These are phyloP conservation scores for Saccostrea cuccullata DNA, from an alignment of 1,140 invertebrate species.

Conservation along the genomic window DNA sequence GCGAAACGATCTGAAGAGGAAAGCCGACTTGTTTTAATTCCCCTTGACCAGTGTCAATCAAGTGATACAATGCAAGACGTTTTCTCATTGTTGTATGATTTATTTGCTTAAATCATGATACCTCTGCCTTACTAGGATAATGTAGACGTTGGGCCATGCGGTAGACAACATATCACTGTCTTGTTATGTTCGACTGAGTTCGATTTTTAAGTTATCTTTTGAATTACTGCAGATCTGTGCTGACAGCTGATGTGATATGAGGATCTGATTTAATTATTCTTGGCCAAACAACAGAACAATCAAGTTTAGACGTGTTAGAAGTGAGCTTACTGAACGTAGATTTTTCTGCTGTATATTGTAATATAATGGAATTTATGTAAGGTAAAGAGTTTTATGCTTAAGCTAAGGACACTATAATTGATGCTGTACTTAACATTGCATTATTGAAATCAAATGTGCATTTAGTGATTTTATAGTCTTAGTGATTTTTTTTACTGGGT, in stretches of 20 bases:
- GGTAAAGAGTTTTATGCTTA: background rate
- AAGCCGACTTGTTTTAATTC: constrained; percentile 86
- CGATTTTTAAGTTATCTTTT: background rate
- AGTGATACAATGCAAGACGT: background rate
- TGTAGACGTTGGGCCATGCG: background rate
- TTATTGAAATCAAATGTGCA: background rate
- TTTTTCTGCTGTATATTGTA: background rate
- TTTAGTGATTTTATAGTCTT: background rate
- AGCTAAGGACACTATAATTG: background rate
- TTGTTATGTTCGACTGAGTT: background rate
- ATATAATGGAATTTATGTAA: background rate
- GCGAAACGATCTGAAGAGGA: constrained; percentile 95
- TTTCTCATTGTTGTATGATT: background rate
- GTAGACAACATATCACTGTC: background rate
- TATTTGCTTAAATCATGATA: background rate
- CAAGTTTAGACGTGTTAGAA: background rate
- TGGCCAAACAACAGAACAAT: background rate
- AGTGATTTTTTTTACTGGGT: background rate
- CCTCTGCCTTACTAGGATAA: background rate
- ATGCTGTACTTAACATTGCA: too few species aligned
- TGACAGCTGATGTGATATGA: background rate
- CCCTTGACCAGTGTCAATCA: background rate
- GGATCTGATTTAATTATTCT: background rate
- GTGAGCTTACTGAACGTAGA: background rate
- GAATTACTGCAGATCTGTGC: background rate